Percentiles rank a stretch among this genome's conserved stretches.
phyloP scores from a whole-genome alignment of 2,113 vertebrate species.

The Entelurus aequoreus region DNA sequence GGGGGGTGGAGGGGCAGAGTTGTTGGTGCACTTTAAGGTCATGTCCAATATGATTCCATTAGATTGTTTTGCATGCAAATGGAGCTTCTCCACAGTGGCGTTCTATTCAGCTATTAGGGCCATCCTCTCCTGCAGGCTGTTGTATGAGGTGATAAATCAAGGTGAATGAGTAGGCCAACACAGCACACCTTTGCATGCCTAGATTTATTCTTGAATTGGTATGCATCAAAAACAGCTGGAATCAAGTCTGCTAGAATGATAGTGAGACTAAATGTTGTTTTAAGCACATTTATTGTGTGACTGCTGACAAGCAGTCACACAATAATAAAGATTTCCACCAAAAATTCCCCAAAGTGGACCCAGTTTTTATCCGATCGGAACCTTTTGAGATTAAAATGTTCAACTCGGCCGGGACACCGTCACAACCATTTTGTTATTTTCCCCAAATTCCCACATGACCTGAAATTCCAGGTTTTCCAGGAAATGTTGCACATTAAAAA shows the following conservation, averaged over 20 bases:
- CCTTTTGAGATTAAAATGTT: too few species aligned
- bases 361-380: too few species aligned
- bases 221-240: conserved; percentile 20
- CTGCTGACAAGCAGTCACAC: too few species aligned
- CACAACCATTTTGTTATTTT: too few species aligned
- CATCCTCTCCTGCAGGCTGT: conserved; percentile 26
- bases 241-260: conserved; percentile 1
- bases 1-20: conserved; percentile 28
- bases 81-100: conserved; percentile 21
- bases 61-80: conserved; percentile 1
- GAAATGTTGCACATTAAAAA: too few species aligned
- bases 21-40: conserved; percentile 30
- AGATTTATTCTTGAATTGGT: conserved; percentile 43
- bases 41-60: neutral
- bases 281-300: too few species aligned
- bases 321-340: too few species aligned
- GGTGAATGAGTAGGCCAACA: conserved; percentile 54
- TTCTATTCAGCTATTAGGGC: conserved; percentile 44
- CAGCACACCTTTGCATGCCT: conserved; percentile 23
- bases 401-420: too few species aligned
- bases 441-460: too few species aligned
- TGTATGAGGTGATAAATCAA: conserved; percentile 61
- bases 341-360: too few species aligned
- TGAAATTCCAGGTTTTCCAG: too few species aligned
- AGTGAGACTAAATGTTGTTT: too few species aligned